A percentile compares a stretch with the other conserved stretches of the same genome.
Evolutionary conservation across 2,888 invertebrate genomes (phyloP).

Genomic region (Bombylius major): DNA sequence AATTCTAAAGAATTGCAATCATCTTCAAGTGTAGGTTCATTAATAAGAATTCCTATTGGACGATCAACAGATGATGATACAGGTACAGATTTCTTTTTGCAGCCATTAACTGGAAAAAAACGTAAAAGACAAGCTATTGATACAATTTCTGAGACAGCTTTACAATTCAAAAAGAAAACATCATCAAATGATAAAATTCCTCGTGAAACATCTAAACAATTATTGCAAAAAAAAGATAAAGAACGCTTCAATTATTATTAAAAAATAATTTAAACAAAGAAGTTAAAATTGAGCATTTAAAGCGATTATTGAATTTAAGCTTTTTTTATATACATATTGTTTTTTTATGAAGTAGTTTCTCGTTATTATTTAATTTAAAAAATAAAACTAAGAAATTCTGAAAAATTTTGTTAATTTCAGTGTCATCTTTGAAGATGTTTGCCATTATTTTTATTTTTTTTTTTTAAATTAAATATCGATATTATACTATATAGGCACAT

Average conservation of each 20-base stretch:
- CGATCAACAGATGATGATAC: background rate
- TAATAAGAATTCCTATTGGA: background rate
- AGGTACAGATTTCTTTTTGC: conserved; percentile 14
- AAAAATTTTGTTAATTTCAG: no score
- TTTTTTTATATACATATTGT: no score
- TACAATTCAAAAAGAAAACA: conserved; percentile 20
- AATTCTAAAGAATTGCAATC: conserved; percentile 16
- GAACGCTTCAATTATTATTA: background rate
- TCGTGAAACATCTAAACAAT: conserved; percentile 16
- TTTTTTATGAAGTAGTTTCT: no score
- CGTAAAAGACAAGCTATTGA: conserved; percentile 1
- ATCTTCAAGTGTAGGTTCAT: no score
- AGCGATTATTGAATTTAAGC: no score
- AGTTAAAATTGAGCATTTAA: background rate
- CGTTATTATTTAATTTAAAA: no score
- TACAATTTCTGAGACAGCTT: background rate
- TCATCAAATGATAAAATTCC: conserved; percentile 13
- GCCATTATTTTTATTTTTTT: no score
- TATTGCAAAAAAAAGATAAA: conserved; percentile 16
- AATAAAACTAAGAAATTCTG: no score
- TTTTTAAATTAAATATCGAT: no score
- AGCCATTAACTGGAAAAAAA: conserved; percentile 10
- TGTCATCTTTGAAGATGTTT: no score
- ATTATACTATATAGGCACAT: no score
- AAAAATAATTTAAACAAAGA: background rate